phyloP scores from a whole-genome alignment of 2,113 vertebrate species.

The Alaudala cheleensis region DNA sequence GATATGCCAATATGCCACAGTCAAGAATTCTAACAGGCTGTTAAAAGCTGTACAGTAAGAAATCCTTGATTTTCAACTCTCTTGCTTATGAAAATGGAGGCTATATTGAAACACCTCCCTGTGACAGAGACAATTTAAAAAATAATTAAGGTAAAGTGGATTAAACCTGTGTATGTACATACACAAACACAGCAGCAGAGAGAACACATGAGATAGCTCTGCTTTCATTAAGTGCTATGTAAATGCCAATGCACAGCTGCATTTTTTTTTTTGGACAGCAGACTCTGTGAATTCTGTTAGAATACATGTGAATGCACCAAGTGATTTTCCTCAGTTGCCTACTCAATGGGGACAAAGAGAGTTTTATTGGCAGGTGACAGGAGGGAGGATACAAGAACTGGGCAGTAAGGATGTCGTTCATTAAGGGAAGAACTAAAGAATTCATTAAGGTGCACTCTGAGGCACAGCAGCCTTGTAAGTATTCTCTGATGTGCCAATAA shows the following conservation, averaged over 20 bases:
- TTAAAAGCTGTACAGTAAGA: not conserved
- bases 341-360: not conserved
- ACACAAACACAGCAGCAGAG: not conserved
- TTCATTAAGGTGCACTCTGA: not conserved
- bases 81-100: not conserved
- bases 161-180: not conserved
- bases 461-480: not conserved
- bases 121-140: not conserved
- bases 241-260: not conserved
- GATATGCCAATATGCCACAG: rapidly evolving
- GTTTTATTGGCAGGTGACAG: slow-evolving; percentile 25
- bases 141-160: not conserved
- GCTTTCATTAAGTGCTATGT: not conserved
- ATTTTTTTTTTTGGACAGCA: not conserved
- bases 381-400: not conserved
- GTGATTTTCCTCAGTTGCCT: not conserved
- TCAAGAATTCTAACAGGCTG: not conserved
- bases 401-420: not conserved
- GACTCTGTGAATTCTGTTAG: not conserved
- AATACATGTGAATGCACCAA: not conserved
- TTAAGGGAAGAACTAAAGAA: slow-evolving; percentile 30
- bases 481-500: slow-evolving; percentile 31
- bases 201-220: not conserved
- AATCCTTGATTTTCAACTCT: not conserved
- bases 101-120: not conserved